Conservation (phyloP, 2,888 invertebrate genomes). For the Trissoscelio sp. region DNA sequence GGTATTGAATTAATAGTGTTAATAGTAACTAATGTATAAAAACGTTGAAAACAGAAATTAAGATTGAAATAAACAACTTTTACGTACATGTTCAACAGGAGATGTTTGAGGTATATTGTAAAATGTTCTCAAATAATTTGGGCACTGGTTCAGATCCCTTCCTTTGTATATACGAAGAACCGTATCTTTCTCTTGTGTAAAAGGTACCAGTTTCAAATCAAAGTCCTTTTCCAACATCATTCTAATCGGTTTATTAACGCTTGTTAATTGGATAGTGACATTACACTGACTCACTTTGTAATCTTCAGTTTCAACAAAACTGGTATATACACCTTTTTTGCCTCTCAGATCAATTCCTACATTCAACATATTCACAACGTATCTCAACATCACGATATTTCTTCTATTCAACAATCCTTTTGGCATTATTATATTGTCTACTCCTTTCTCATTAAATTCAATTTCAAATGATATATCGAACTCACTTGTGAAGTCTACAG, state of each 20-base stretch:
- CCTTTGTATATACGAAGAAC: slow-evolving; percentile 5
- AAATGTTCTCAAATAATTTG: too few species aligned
- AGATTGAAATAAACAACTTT: too few species aligned
- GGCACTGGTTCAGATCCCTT: slow-evolving; percentile 8
- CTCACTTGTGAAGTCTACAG: too few species aligned
- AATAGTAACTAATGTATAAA: too few species aligned
- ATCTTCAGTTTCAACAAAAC: slow-evolving; percentile 10
- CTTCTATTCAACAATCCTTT: too few species aligned
- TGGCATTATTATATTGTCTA: too few species aligned
- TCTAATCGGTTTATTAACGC: slow-evolving; percentile 17
- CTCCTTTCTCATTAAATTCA: too few species aligned
- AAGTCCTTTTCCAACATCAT: slow-evolving; percentile 11
- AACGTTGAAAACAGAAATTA: too few species aligned
- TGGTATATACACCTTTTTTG: slow-evolving; percentile 18
- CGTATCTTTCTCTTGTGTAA: slow-evolving; percentile 11
- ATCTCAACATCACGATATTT: background rate
- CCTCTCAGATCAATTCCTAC: slow-evolving; percentile 23
- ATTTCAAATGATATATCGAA: too few species aligned
- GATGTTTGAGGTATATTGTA: too few species aligned
- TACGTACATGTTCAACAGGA: too few species aligned
- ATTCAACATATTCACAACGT: slow-evolving; percentile 8
- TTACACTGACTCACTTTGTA: background rate
- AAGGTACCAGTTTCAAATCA: slow-evolving; percentile 25
- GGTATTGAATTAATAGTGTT: too few species aligned
- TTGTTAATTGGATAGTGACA: background rate